Evolutionary conservation across 2,888 invertebrate species (phyloP).

Genomic region (Lycaena phlaeas): DNA sequence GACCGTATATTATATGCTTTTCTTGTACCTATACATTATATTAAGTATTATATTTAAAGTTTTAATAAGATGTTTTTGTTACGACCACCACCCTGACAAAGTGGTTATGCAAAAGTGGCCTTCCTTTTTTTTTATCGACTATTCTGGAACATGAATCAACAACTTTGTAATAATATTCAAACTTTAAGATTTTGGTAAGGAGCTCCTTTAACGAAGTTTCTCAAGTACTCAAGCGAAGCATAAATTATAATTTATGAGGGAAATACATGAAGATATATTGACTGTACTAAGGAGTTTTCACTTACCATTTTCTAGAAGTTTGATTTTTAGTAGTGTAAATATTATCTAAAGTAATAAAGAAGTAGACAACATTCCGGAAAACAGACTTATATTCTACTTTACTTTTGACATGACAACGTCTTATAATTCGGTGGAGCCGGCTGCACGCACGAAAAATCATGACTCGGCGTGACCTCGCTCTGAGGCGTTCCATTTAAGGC

Average conservation of each 20-base stretch:
- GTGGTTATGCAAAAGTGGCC: not conserved
- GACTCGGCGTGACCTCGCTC: too few relatives aligned
- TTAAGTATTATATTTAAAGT: too few relatives aligned
- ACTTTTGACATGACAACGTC: too few relatives aligned
- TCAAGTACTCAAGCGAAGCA: conserved; percentile 2
- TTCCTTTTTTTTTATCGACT: conserved; percentile 1
- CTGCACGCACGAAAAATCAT: too few relatives aligned
- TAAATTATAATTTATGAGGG: conserved; percentile 5
- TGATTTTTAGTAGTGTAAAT: too few relatives aligned
- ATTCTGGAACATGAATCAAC: conserved; percentile 6
- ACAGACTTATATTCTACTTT: too few relatives aligned
- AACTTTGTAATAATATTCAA: conserved; percentile 8
- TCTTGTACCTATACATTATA: too few relatives aligned
- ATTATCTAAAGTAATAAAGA: too few relatives aligned
- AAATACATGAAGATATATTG: conserved; percentile 1
- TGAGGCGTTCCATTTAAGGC: too few relatives aligned
- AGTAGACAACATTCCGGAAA: too few relatives aligned
- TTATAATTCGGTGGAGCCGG: too few relatives aligned
- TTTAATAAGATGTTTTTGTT: not conserved
- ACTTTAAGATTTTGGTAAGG: conserved; percentile 8
- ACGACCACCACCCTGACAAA: not conserved
- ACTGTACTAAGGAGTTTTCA: not conserved
- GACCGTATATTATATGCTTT: too few relatives aligned
- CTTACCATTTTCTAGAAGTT: not conserved
- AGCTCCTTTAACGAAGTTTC: conserved; percentile 5